Evolutionary conservation across 2,113 vertebrate species (phyloP).

Genomic region (Thunnus thynnus): DNA sequence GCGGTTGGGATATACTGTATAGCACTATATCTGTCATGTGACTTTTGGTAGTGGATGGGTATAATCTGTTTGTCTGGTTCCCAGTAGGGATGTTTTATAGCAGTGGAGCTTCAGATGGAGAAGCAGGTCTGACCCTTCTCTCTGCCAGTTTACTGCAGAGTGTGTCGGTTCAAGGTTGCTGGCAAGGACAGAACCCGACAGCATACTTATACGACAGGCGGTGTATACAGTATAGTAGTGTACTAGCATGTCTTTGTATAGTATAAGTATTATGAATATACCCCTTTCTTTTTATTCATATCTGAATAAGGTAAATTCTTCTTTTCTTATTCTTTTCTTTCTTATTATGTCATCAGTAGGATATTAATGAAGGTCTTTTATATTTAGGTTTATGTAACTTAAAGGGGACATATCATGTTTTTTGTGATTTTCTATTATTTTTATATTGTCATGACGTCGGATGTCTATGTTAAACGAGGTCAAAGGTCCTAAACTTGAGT

Average conservation of each 20-base stretch:
- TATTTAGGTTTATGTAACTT: too few relatives aligned
- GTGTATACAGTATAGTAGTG: background rate
- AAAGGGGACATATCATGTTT: too few relatives aligned
- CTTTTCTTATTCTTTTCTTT: background rate
- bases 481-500: too few relatives aligned
- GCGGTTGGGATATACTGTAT: background rate
- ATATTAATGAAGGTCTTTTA: too few relatives aligned
- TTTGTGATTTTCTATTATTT: too few relatives aligned
- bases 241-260: background rate
- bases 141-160: conserved; percentile 19
- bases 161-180: background rate
- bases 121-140: conserved; percentile 24
- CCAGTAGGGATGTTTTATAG: conserved; percentile 17
- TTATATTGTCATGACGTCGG: too few relatives aligned
- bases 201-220: background rate
- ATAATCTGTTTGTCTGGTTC: conserved; percentile 22
- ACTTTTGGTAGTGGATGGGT: background rate
- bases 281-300: background rate
- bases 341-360: background rate
- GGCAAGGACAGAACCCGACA: background rate
- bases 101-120: conserved; percentile 15
- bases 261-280: background rate
- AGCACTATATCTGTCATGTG: background rate
- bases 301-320: background rate
- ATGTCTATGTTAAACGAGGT: too few relatives aligned